Conservation (phyloP, 2,113 vertebrate genomes). For the Indicator indicator region DNA sequence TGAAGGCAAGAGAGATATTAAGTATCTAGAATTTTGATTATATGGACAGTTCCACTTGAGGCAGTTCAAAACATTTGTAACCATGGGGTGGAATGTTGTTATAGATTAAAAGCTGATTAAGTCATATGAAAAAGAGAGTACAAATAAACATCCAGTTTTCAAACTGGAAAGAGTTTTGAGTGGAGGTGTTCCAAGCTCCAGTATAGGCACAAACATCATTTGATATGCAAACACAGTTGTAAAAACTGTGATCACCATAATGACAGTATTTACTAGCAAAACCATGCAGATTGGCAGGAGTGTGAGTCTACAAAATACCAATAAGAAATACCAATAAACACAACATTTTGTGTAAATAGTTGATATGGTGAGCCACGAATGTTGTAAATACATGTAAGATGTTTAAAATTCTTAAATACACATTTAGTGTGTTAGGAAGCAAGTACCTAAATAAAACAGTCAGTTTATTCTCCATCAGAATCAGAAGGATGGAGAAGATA, state of each 20-base stretch:
- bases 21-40: slow-evolving; percentile 8
- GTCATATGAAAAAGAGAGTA: neutral
- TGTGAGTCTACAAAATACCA: neutral
- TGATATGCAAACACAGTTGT: neutral
- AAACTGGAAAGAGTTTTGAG: neutral
- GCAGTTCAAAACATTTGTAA: neutral
- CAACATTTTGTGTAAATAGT: neutral
- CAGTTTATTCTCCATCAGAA: neutral
- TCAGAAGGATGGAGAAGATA: neutral
- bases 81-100: neutral
- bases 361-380: neutral
- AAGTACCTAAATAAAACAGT: neutral
- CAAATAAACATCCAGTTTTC: neutral
- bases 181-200: neutral
- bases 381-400: neutral
- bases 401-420: neutral
- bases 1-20: slow-evolving; percentile 12
- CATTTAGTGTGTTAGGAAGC: neutral
- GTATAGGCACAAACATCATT: neutral
- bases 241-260: neutral
- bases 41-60: neutral
- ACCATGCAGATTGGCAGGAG: neutral
- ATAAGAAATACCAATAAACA: neutral
- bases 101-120: slow-evolving; percentile 21
- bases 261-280: neutral